These are phyloP conservation scores for Leucopternis melanops DNA, from an alignment of 2,113 vertebrate genomes.

Conservation along the genomic window DNA sequence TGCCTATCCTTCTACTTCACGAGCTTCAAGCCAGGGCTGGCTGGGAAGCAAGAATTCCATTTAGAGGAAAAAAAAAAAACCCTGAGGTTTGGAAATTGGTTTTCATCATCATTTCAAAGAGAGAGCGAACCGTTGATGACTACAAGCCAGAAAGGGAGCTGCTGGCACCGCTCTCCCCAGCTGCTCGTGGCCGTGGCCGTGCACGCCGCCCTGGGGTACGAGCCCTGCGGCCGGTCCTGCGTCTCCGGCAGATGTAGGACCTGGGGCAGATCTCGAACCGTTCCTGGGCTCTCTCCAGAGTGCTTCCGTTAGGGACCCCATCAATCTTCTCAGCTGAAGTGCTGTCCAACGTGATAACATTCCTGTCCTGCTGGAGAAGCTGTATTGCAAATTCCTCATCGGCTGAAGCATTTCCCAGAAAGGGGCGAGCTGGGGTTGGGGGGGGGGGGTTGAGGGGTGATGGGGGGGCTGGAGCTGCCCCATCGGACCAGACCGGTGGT, in stretches of 20 bases:
- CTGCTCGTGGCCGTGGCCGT: background rate
- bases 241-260: background rate
- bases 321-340: background rate
- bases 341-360: background rate
- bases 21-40: background rate
- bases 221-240: background rate
- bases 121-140: background rate
- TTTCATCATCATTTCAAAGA: background rate
- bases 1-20: background rate
- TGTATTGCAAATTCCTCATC: background rate
- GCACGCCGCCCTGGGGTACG: rapidly evolving
- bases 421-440: background rate
- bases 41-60: slow-evolving; percentile 25
- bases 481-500: rapidly evolving
- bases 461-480: background rate
- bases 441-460: background rate
- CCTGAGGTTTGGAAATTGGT: slow-evolving; percentile 20
- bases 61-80: background rate
- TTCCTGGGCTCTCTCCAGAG: background rate
- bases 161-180: background rate
- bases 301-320: background rate
- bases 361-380: background rate
- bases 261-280: background rate
- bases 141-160: background rate
- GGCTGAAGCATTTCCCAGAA: background rate